Base-by-base conservation (phyloP, 1,140 invertebrate genomes). In the Solenopsis invicta region DNA sequence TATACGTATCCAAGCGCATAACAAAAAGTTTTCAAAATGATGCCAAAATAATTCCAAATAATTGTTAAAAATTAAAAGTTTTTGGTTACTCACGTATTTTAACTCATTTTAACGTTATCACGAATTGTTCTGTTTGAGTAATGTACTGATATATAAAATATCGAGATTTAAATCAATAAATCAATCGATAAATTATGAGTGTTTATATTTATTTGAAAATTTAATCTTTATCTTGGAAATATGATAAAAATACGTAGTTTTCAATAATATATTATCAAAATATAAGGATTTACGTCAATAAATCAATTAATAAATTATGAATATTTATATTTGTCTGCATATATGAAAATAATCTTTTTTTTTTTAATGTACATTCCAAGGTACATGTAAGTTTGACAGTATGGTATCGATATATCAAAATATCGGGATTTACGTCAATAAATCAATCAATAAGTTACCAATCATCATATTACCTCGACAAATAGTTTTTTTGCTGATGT, bases 401-500 rank as follows among this genome's bases (percentile, higher is more conserved):
- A 18, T 29, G 13, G 13, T 34, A 64, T 64, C 16, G 29, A 64
- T 64, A 64, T 12, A 37, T 67, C 34, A 61, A 59, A 12, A 21
- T 24, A 61, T 61, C 10, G 4, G 21, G 59, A 52, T 52, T 52
- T 52, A 18, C 50, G 13, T 16, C 13, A 52, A 64, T 34, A 64
- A 37, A 48, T 48, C 12, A 48, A 54, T 56, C 48, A 62, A n/a
- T 67, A 21, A 81, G 6, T 34, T 41, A 56, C 2, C 12, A 9
- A 37, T 69, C 0, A 18, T 37, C 9, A 10, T 41, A 13, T 54
- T 82, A 92, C 90, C 87, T 92, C 84, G 29, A 66, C 0, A 2
- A 71, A 8, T 12, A 92, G 62, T 64, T 12, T 87, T 87, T 16
- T 90, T 88, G 13, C 88, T 90, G 1, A 92, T 78, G 62, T 92